Conservation (phyloP, 2,888 invertebrate species). For the Poecilus cupreus region DNA sequence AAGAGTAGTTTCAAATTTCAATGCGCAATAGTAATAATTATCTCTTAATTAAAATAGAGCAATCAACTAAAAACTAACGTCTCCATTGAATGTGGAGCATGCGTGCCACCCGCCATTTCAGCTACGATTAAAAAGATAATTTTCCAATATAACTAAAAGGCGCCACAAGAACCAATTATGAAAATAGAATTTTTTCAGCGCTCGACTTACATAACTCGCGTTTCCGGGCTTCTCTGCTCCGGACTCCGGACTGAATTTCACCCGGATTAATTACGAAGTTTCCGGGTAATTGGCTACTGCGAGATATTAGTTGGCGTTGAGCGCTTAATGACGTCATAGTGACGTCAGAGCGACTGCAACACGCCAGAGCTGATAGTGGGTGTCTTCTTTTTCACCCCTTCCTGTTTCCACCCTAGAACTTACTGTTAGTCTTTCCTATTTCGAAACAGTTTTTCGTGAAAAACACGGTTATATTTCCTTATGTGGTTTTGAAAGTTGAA, state of each 20-base stretch:
- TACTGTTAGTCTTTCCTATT: too few species aligned
- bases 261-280: slow-evolving; percentile 37
- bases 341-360: background rate
- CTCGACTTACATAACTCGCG: background rate
- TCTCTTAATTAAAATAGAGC: too few species aligned
- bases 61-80: too few species aligned
- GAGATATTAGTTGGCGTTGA: slow-evolving; percentile 19
- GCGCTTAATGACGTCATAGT: slow-evolving; percentile 27
- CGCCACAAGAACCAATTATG: slow-evolving; percentile 3
- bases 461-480: too few species aligned
- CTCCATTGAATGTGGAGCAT: background rate
- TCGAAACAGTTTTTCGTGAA: too few species aligned
- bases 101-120: background rate
- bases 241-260: background rate
- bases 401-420: too few species aligned
- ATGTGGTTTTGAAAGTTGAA: too few species aligned
- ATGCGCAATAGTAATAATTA: too few species aligned
- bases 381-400: too few species aligned
- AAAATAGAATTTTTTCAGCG: slow-evolving; percentile 33
- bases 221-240: slow-evolving; percentile 4
- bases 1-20: too few species aligned
- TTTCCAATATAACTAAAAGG: slow-evolving; percentile 26
- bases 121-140: slow-evolving; percentile 3
- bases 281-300: slow-evolving; percentile 30
- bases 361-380: background rate